These are phyloP conservation scores for Austrolebias charrua DNA, from an alignment of 2,797 vertebrate species.

Conservation along the genomic window DNA sequence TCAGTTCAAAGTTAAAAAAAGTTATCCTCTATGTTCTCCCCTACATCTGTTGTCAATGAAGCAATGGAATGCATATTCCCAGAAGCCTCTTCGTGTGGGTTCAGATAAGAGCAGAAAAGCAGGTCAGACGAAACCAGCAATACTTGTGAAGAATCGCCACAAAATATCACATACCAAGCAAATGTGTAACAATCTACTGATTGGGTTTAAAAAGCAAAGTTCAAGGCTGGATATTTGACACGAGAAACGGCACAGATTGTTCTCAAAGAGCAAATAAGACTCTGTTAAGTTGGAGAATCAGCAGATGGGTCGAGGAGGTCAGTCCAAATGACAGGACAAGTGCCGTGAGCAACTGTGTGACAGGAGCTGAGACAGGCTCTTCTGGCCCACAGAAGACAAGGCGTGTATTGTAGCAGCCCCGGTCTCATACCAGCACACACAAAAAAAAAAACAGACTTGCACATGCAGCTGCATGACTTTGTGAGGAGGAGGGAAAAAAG, in stretches of 20 bases:
- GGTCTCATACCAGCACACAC: conserved; percentile 60
- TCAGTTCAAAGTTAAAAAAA: conserved; percentile 53
- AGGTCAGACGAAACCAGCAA: conserved; percentile 36
- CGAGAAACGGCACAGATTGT: conserved; percentile 20
- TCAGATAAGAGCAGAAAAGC: conserved; percentile 54
- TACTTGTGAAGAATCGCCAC: conserved; percentile 22
- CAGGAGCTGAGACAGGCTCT: conserved; percentile 73
- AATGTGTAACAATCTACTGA: not conserved
- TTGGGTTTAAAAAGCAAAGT: conserved; percentile 2
- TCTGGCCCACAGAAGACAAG: conserved; percentile 70
- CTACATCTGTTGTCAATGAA: conserved; percentile 85
- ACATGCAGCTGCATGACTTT: conserved; percentile 68
- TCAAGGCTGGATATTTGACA: conserved; percentile 2
- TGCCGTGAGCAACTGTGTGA: conserved; percentile 78
- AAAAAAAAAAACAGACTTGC: conserved; percentile 42
- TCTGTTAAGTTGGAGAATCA: conserved; percentile 50
- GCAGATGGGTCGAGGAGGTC: conserved; percentile 70
- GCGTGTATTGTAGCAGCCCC: conserved; percentile 68
- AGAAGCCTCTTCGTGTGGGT: conserved; percentile 61
- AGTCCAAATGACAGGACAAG: conserved; percentile 76
- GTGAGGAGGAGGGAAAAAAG: conserved; percentile 43
- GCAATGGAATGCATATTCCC: conserved; percentile 76
- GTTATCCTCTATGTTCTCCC: conserved; percentile 33
- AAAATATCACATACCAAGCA: conserved; percentile 14
- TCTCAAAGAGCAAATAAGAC: conserved; percentile 54